Percentiles rank a stretch among this genome's conserved stretches.
These are phyloP conservation scores for Dynastes maya DNA, from an alignment of 2,888 invertebrate genomes.

Conservation along the genomic window DNA sequence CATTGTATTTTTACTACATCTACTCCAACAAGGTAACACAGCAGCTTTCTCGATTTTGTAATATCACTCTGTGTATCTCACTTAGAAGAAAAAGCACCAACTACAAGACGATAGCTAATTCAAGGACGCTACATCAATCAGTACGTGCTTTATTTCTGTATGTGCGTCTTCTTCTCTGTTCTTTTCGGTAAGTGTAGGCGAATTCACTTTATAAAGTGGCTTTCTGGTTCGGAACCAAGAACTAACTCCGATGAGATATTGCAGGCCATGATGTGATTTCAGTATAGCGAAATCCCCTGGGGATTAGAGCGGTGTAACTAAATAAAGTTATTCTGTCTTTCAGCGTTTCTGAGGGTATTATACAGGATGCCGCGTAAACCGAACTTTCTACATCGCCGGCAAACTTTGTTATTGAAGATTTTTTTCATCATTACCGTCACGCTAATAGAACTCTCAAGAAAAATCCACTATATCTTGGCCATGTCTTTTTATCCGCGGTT, in stretches of 20 bases:
- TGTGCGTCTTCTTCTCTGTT: neutral
- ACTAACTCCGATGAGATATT: constrained; percentile 46
- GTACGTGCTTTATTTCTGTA: constrained; percentile 18
- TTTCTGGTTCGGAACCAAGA: constrained; percentile 44
- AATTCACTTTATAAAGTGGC: constrained; percentile 46
- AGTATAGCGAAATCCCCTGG: constrained; percentile 45
- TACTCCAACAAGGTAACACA: neutral
- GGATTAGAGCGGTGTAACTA: constrained; percentile 52
- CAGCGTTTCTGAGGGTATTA: constrained; percentile 49
- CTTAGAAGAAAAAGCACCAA: neutral
- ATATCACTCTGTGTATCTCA: no score
- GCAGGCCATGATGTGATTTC: constrained; percentile 49
- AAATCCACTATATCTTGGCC: constrained; percentile 35
- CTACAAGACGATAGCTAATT: neutral
- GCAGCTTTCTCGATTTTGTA: no score
- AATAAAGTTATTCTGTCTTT: constrained; percentile 52
- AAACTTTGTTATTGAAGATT: constrained; percentile 50
- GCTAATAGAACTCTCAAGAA: constrained; percentile 43
- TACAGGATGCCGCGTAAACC: constrained; percentile 42
- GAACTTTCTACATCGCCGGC: constrained; percentile 36
- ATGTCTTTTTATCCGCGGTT: neutral
- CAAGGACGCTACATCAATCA: neutral
- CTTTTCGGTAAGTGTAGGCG: constrained; percentile 28
- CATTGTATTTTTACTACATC: neutral
- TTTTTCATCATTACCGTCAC: constrained; percentile 48